A percentile compares a stretch with the other conserved stretches of the same genome.
Evolutionary conservation across 2,797 vertebrate species (phyloP).

Genomic region (Cynopterus sphinx): DNA sequence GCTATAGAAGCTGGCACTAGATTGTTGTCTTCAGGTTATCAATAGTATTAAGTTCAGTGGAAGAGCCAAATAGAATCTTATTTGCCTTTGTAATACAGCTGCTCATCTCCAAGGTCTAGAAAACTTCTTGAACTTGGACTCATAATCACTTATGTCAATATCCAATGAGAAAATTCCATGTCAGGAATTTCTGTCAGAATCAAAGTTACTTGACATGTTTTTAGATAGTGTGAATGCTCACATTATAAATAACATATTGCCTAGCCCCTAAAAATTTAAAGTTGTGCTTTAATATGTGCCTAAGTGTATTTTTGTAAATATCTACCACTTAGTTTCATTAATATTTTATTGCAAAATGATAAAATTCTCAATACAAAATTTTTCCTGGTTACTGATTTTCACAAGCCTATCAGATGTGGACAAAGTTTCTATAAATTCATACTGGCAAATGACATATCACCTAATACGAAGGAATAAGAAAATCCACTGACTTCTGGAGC

Average conservation of each 20-base stretch:
- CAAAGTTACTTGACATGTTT: background rate
- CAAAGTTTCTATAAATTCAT: background rate
- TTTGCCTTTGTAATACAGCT: background rate
- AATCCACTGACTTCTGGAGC: background rate
- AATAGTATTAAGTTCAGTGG: background rate
- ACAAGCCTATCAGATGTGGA: background rate
- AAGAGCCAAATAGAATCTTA: background rate
- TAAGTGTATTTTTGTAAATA: background rate
- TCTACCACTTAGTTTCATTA: background rate
- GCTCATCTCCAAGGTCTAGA: background rate
- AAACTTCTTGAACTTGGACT: background rate
- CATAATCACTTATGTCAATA: background rate
- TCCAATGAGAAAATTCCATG: background rate
- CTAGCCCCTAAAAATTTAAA: background rate
- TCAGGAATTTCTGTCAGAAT: background rate
- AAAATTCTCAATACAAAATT: background rate
- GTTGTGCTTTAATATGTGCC: background rate
- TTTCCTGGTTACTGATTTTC: background rate
- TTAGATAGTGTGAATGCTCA: background rate
- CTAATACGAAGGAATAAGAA: background rate
- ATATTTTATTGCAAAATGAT: background rate
- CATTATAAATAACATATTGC: background rate
- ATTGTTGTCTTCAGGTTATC: background rate
- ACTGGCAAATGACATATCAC: background rate
- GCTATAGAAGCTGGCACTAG: background rate